These are phyloP conservation scores for Bimastos eiseni DNA, from an alignment of 2,888 invertebrate species.

Conservation along the genomic window DNA sequence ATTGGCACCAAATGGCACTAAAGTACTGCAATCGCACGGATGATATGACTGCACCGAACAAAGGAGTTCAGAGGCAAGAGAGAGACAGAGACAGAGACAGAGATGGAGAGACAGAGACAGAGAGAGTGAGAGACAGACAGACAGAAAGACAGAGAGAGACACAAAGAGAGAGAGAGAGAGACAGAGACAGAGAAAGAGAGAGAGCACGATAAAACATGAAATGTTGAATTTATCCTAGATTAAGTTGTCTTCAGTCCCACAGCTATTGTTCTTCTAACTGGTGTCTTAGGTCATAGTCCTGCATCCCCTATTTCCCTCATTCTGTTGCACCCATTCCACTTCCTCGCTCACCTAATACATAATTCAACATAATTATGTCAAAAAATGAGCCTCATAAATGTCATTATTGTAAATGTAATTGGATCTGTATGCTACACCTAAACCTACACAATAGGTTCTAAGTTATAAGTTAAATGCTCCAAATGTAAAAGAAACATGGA, in stretches of 20 bases:
- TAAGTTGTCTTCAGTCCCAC: not conserved
- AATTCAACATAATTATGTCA: too few relatives aligned
- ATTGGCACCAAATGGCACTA: slow-evolving; percentile 13
- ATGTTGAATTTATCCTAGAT: not conserved
- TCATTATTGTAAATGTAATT: too few relatives aligned
- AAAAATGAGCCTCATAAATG: too few relatives aligned
- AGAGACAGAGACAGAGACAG: not conserved
- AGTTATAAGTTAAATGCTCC: too few relatives aligned
- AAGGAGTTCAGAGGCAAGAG: not conserved
- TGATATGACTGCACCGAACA: not conserved
- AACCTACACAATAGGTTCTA: not conserved
- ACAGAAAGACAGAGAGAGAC: not conserved
- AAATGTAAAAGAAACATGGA: not conserved
- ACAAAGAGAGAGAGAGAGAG: slow-evolving; percentile 23
- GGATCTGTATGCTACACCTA: too few relatives aligned
- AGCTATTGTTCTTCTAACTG: not conserved
- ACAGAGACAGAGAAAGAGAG: slow-evolving; percentile 25
- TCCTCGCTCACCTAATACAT: not conserved
- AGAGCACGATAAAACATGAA: not conserved
- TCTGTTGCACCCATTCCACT: not conserved
- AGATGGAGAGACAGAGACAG: slow-evolving; percentile 1
- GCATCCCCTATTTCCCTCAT: not conserved
- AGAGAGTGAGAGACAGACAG: slow-evolving; percentile 23
- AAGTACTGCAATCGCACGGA: not conserved
- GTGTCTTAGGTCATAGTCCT: not conserved